Percentiles rank a stretch among this genome's conserved stretches.
Evolutionary conservation across 2,113 vertebrate species (phyloP).

Genomic region (Plestiodon gilberti): DNA sequence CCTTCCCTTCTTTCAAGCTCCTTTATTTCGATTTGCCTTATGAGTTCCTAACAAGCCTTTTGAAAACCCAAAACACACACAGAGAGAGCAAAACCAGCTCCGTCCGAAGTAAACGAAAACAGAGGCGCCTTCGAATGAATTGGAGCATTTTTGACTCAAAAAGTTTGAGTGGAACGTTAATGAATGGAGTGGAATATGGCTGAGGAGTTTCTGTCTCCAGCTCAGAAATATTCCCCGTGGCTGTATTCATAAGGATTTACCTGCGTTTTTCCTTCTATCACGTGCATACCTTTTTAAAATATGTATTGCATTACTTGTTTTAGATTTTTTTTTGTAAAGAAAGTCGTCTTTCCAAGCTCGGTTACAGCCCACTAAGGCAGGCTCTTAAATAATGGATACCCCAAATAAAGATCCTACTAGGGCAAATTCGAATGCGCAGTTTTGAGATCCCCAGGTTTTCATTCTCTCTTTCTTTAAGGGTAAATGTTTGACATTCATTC

Average conservation of each 20-base stretch:
- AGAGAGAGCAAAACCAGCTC: no score
- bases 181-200: no score
- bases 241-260: neutral
- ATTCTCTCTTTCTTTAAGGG: neutral
- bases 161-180: neutral
- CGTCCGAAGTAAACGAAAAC: neutral
- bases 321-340: neutral
- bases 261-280: neutral
- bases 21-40: no score
- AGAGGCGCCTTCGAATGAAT: neutral
- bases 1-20: neutral
- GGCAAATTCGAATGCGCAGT: neutral
- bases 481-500: neutral
- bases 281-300: neutral
- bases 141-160: neutral
- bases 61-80: no score
- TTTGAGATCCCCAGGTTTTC: neutral
- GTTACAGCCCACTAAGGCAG: neutral
- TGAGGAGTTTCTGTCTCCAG: neutral
- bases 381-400: neutral
- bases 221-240: neutral
- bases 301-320: neutral
- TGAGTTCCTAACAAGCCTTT: neutral
- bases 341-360: neutral
- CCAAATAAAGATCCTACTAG: neutral